phyloP scores from a whole-genome alignment of 2,888 invertebrate species.

The Yponomeuta evonymella region DNA sequence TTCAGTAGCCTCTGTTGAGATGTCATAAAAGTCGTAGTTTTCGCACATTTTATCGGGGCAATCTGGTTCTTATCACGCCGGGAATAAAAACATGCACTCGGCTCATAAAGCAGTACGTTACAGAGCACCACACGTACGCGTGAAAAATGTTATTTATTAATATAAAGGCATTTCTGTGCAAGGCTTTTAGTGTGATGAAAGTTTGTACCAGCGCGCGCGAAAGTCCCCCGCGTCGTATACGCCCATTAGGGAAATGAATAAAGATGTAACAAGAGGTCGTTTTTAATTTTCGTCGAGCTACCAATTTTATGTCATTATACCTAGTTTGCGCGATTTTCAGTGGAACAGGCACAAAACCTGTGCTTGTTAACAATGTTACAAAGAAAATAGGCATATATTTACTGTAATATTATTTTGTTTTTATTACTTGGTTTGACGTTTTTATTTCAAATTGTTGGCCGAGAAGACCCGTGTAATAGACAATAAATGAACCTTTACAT shows the following conservation, averaged over 20 bases:
- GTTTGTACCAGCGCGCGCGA: conserved; percentile 46
- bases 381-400: too few relatives aligned
- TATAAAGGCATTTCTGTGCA: conserved; percentile 66
- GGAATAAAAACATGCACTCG: not conserved
- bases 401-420: too few relatives aligned
- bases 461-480: too few relatives aligned
- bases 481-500: too few relatives aligned
- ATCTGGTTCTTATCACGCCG: not conserved
- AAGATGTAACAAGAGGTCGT: conserved; percentile 63
- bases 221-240: conserved; percentile 66
- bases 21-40: conserved; percentile 17
- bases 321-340: not conserved
- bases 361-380: too few relatives aligned
- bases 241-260: conserved; percentile 73
- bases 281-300: conserved; percentile 70
- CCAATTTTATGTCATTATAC: not conserved
- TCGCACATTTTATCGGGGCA: conserved; percentile 24
- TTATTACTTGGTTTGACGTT: too few relatives aligned
- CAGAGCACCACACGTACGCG: conserved; percentile 22
- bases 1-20: not conserved
- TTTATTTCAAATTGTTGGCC: too few relatives aligned
- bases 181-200: conserved; percentile 74
- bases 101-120: not conserved
- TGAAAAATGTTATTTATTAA: conserved; percentile 59
- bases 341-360: too few relatives aligned